Evolutionary conservation across 2,797 vertebrate species (phyloP).

Genomic region (Gallirallus australis): DNA sequence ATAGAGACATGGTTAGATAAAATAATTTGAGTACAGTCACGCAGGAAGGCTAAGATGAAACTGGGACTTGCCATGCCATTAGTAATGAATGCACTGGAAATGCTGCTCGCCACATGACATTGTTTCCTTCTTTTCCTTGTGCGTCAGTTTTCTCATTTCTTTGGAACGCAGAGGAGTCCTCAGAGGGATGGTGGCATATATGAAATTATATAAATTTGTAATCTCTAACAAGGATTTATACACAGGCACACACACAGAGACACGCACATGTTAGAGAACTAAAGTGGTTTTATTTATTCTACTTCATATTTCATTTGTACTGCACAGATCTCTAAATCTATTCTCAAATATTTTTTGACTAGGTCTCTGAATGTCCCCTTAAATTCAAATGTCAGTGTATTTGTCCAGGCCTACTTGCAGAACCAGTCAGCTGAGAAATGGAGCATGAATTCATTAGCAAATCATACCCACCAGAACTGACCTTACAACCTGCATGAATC

Average conservation of each 20-base stretch:
- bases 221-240: neutral
- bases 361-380: neutral
- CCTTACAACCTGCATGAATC: conserved; percentile 33
- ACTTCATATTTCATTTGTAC: neutral
- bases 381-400: conserved; percentile 36
- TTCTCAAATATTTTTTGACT: neutral
- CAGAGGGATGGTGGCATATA: neutral
- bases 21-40: neutral
- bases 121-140: neutral
- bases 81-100: neutral
- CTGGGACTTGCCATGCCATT: neutral
- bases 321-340: neutral
- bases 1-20: neutral
- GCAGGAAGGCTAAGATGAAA: neutral
- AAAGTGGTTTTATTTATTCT: neutral
- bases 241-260: accelerated
- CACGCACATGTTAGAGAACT: neutral
- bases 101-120: neutral
- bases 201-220: neutral
- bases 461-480: conserved; percentile 41
- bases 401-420: conserved; percentile 29
- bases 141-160: neutral
- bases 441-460: conserved; percentile 55
- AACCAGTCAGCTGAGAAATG: conserved; percentile 53
- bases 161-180: neutral